phyloP scores from a whole-genome alignment of 2,888 invertebrate species.

The Brachynemurus nebulosus region DNA sequence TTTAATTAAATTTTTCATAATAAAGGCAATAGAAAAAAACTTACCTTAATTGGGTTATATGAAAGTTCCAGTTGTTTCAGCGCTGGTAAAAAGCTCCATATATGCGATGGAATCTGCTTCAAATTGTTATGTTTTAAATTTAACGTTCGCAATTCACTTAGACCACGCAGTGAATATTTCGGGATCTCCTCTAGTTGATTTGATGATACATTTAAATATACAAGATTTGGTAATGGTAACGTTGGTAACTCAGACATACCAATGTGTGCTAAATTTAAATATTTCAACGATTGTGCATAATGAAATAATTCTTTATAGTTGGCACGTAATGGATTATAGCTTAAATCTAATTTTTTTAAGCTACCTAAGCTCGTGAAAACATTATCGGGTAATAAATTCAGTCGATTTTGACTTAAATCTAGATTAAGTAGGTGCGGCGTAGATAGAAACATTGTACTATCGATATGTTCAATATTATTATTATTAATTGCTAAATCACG shows the following conservation, averaged over 20 bases:
- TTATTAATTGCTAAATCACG: conserved; percentile 62
- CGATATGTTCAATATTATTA: conserved; percentile 73
- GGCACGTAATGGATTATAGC: conserved; percentile 66
- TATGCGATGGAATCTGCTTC: conserved; percentile 55
- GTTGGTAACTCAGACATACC: conserved; percentile 65
- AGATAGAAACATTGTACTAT: conserved; percentile 74
- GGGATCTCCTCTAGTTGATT: conserved; percentile 59
- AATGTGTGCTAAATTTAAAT: conserved; percentile 61
- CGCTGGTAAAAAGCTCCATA: conserved; percentile 56
- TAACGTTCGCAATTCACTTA: conserved; percentile 56
- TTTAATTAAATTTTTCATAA: too few species aligned
- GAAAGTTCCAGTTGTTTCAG: conserved; percentile 68
- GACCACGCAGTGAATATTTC: conserved; percentile 54
- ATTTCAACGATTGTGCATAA: conserved; percentile 67
- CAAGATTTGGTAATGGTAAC: conserved; percentile 61
- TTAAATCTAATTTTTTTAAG: conserved; percentile 64
- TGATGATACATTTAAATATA: conserved; percentile 63
- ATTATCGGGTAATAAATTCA: conserved; percentile 76
- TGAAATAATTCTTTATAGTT: conserved; percentile 80
- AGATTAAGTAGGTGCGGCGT: conserved; percentile 65
- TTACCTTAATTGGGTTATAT: conserved; percentile 60
- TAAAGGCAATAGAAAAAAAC: background rate
- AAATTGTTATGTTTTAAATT: conserved; percentile 67
- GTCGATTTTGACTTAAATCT: conserved; percentile 64
- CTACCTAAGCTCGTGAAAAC: conserved; percentile 72